phyloP scores from a whole-genome alignment of 2,797 vertebrate species.

The Staurois parvus region DNA sequence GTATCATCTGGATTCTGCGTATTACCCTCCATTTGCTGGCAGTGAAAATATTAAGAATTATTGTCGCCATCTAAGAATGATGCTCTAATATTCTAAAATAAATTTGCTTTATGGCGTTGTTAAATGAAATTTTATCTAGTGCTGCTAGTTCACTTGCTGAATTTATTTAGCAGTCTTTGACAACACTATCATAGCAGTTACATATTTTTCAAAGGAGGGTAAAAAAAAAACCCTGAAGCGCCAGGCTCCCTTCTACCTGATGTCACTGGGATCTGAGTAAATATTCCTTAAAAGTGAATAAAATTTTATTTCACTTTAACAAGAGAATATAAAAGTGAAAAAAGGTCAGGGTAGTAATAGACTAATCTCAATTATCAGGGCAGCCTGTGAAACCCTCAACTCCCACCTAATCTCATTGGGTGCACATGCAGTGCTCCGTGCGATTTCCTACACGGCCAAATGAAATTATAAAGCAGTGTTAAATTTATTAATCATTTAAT shows the following conservation, averaged over 20 bases:
- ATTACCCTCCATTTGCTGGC: conserved; percentile 19
- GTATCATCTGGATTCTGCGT: conserved; percentile 7
- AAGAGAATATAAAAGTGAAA: conserved; percentile 92
- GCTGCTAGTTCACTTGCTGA: conserved; percentile 23
- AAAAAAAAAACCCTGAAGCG: neutral
- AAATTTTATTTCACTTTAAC: conserved; percentile 88
- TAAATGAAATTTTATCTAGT: conserved; percentile 51
- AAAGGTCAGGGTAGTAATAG: conserved; percentile 96
- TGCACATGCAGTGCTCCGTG: conserved; percentile 85
- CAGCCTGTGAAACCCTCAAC: conserved; percentile 84
- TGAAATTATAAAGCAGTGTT: conserved; percentile 98
- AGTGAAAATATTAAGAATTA: conserved; percentile 37
- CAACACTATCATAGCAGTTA: neutral
- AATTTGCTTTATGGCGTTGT: conserved; percentile 49
- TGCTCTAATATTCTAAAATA: conserved; percentile 47
- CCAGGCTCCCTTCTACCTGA: conserved; percentile 72
- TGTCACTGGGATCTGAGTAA: conserved; percentile 81
- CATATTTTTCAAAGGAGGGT: conserved; percentile 20
- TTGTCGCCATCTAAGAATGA: conserved; percentile 46
- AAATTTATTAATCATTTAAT: conserved; percentile 99
- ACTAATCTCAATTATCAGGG: conserved; percentile 96
- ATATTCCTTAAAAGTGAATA: conserved; percentile 87
- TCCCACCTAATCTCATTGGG: conserved; percentile 92
- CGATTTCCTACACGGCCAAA: conserved; percentile 94
- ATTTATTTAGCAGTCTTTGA: conserved; percentile 33